Evolutionary conservation across 1,140 invertebrate genomes (phyloP).

Genomic region (Nephila pilipes): DNA sequence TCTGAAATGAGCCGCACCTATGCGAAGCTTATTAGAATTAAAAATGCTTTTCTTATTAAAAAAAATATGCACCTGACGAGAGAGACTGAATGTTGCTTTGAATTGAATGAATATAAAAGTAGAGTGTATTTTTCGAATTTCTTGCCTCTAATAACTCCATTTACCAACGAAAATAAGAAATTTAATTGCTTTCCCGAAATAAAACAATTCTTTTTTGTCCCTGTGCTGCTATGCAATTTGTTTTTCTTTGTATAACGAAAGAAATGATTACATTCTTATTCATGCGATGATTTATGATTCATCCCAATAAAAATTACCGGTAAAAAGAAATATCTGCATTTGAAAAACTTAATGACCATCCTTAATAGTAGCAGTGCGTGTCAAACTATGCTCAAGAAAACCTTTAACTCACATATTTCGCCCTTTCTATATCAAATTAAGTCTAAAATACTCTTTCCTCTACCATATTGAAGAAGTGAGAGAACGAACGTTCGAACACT

Average conservation of each 20-base stretch:
- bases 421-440: conserved; percentile 41
- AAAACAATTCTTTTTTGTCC: not conserved
- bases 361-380: conserved; percentile 30
- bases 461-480: no score
- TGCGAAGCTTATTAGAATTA: no score
- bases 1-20: no score
- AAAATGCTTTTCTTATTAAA: no score
- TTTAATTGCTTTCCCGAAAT: not conserved
- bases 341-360: not conserved
- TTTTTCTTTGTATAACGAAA: not conserved
- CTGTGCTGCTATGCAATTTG: not conserved
- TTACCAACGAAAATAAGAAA: not conserved
- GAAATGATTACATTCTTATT: not conserved
- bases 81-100: no score
- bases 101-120: not conserved
- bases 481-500: not conserved
- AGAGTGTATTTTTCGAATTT: not conserved
- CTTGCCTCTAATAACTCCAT: not conserved
- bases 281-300: not conserved
- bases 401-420: not conserved
- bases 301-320: not conserved
- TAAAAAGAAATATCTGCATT: not conserved
- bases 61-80: no score
- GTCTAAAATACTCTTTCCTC: not conserved
- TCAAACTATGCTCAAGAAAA: not conserved